Conservation (phyloP, 2,888 invertebrate species). For the Teleogryllus oceanicus region DNA sequence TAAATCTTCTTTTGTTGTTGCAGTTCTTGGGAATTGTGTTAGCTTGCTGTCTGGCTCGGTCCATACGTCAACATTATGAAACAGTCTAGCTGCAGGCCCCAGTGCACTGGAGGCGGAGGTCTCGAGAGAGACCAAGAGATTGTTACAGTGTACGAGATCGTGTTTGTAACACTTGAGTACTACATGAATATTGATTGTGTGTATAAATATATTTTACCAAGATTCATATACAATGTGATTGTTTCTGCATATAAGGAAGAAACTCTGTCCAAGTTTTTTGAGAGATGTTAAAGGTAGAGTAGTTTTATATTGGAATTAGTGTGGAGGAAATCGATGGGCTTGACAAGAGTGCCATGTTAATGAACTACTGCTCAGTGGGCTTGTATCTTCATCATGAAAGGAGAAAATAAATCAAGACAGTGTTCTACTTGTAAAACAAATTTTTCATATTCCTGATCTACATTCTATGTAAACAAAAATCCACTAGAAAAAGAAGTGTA, state of each 20-base stretch:
- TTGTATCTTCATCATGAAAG: not conserved
- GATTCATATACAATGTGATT: slow-evolving; percentile 9
- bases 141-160: not conserved
- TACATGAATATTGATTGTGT: slow-evolving; percentile 4
- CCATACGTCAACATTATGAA: slow-evolving; percentile 57
- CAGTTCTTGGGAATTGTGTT: slow-evolving; percentile 83
- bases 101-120: not conserved
- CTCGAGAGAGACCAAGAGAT: not conserved
- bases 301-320: not conserved
- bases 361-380: not conserved
- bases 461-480: not conserved
- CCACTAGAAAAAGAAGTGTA: too few relatives aligned
- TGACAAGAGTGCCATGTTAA: not conserved
- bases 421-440: not conserved
- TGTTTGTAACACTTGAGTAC: not conserved
- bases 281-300: slow-evolving; percentile 6
- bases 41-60: slow-evolving; percentile 82
- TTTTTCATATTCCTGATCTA: slow-evolving; percentile 1
- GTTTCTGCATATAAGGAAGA: not conserved
- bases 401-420: not conserved
- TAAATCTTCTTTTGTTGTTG: slow-evolving; percentile 40
- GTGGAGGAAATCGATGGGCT: not conserved
- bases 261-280: slow-evolving; percentile 3
- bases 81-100: slow-evolving; percentile 26
- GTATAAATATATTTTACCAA: slow-evolving; percentile 7